phyloP scores from a whole-genome alignment of 2,113 vertebrate species.

The Onychostruthus taczanowskii region DNA sequence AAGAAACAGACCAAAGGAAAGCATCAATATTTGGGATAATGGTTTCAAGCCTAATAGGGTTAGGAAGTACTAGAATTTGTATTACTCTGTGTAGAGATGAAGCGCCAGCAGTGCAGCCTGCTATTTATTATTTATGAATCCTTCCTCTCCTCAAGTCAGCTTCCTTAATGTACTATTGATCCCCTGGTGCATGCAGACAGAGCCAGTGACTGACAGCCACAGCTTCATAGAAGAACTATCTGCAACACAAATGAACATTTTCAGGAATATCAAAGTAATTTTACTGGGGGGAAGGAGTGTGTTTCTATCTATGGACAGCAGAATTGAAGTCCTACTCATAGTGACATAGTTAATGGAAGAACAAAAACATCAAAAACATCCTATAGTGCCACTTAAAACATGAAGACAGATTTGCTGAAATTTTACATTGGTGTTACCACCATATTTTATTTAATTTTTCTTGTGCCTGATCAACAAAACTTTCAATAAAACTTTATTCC shows the following conservation, averaged over 20 bases:
- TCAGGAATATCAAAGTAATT: neutral
- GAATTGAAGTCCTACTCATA: neutral
- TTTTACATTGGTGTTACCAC: neutral
- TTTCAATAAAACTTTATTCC: neutral
- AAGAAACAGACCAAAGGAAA: constrained; percentile 22
- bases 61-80: constrained; percentile 45
- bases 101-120: constrained; percentile 63
- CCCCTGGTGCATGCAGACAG: constrained; percentile 53
- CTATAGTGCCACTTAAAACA: neutral
- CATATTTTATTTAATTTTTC: neutral
- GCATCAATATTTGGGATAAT: neutral
- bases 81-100: constrained; percentile 56
- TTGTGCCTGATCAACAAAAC: neutral
- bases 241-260: neutral
- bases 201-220: constrained; percentile 44
- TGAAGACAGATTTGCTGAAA: neutral
- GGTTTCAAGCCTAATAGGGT: neutral
- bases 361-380: neutral
- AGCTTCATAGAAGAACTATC: neutral
- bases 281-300: accelerated
- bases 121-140: constrained; percentile 89
- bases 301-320: neutral
- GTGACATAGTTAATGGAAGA: neutral
- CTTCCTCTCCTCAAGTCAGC: constrained; percentile 77
- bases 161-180: constrained; percentile 83